These are phyloP conservation scores for Arge pagana DNA, from an alignment of 2,888 invertebrate genomes.

Conservation along the genomic window DNA sequence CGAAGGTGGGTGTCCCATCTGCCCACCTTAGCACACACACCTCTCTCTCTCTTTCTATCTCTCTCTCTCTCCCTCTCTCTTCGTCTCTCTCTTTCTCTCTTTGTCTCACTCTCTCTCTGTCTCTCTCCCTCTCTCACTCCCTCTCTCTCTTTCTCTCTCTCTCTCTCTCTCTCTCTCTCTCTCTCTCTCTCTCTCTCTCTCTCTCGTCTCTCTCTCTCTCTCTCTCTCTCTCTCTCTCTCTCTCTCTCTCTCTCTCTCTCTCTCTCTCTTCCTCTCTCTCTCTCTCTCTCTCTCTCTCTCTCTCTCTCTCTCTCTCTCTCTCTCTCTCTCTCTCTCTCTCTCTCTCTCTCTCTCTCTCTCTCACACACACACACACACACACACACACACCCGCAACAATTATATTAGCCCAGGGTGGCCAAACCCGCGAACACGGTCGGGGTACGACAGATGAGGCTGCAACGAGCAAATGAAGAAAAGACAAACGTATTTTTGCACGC, in stretches of 20 bases:
- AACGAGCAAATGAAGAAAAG: too few species aligned
- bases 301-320: background rate
- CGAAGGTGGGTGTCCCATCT: conserved; percentile 80
- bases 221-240: background rate
- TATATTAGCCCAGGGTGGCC: background rate
- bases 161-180: background rate
- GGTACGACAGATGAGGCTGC: too few species aligned
- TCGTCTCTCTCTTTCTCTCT: background rate
- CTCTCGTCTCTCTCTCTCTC: background rate
- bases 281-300: background rate
- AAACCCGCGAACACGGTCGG: too few species aligned
- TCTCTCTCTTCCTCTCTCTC: background rate
- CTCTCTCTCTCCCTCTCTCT: background rate
- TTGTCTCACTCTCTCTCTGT: background rate
- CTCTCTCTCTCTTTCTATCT: background rate
- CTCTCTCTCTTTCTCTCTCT: background rate
- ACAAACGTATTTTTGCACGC: too few species aligned
- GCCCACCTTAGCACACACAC: conserved; percentile 42
- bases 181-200: background rate
- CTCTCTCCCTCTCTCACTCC: background rate
- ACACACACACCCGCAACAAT: background rate
- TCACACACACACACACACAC: background rate
- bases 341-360: conserved; percentile 7
- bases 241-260: conserved; percentile 3
- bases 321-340: conserved; percentile 1